Conservation (phyloP, 2,113 vertebrate species). For the Sinosuthora webbiana region DNA sequence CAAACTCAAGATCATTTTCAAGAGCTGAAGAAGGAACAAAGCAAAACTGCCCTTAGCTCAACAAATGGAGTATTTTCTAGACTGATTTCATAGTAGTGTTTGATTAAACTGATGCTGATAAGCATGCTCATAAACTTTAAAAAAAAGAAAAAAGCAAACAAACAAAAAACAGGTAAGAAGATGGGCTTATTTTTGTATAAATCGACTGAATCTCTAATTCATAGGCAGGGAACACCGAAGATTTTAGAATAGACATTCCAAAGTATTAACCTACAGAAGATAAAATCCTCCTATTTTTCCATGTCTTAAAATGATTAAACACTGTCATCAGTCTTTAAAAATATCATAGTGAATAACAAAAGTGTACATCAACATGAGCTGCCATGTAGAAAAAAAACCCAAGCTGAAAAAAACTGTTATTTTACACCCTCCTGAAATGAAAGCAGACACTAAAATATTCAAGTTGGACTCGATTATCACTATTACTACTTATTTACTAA, state of each 20-base stretch:
- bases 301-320: not conserved
- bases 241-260: not conserved
- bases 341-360: not conserved
- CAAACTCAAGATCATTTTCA: not conserved
- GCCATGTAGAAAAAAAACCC: not conserved
- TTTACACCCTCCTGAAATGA: not conserved
- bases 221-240: not conserved
- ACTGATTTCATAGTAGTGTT: not conserved
- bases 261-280: not conserved
- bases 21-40: not conserved
- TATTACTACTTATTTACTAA: not conserved
- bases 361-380: not conserved
- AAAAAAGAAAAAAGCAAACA: not conserved
- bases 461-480: not conserved
- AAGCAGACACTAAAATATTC: not conserved
- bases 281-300: not conserved
- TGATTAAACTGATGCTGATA: not conserved
- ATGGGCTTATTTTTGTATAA: not conserved
- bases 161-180: not conserved
- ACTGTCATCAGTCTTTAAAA: not conserved
- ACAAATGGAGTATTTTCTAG: not conserved
- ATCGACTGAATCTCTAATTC: not conserved
- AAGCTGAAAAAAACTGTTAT: not conserved
- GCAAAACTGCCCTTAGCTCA: not conserved
- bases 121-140: not conserved